Percentiles rank a stretch among this genome's conserved stretches.
Evolutionary conservation across 2,888 invertebrate species (phyloP).

Genomic region (Epinotia bilunana): DNA sequence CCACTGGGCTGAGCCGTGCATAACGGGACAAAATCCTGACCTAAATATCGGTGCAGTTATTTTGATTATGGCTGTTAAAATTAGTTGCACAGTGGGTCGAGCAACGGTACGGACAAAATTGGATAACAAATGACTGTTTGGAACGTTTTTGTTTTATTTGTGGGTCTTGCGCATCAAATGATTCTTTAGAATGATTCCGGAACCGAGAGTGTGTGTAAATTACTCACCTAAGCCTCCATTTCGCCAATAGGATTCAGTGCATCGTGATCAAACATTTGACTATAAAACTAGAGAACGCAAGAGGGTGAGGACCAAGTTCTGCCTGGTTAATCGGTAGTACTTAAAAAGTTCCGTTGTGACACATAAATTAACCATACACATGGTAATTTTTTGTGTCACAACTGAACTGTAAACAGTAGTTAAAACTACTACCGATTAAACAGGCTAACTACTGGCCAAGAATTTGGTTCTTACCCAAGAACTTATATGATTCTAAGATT

Average conservation of each 20-base stretch:
- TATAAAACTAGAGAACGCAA: too few relatives aligned
- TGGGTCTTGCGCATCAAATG: background rate
- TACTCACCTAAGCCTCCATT: background rate
- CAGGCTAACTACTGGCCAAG: too few relatives aligned
- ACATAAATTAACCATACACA: too few relatives aligned
- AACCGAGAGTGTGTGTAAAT: background rate
- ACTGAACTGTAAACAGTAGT: too few relatives aligned
- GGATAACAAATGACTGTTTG: slow-evolving; percentile 34
- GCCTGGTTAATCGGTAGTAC: too few relatives aligned
- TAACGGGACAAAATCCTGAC: slow-evolving; percentile 52
- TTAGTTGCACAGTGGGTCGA: slow-evolving; percentile 46
- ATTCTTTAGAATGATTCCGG: background rate
- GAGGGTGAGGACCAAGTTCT: too few relatives aligned
- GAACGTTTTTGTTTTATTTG: slow-evolving; percentile 23
- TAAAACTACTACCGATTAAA: too few relatives aligned
- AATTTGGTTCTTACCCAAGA: too few relatives aligned
- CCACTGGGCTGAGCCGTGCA: slow-evolving; percentile 45
- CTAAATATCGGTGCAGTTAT: slow-evolving; percentile 48
- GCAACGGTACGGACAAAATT: slow-evolving; percentile 39
- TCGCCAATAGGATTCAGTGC: background rate
- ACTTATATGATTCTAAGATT: too few relatives aligned
- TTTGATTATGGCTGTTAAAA: slow-evolving; percentile 46
- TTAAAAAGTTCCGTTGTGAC: too few relatives aligned
- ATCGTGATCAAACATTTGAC: too few relatives aligned
- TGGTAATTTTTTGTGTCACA: too few relatives aligned